These are phyloP conservation scores for Platycnemis pennipes DNA, from an alignment of 2,888 invertebrate species.

Conservation along the genomic window DNA sequence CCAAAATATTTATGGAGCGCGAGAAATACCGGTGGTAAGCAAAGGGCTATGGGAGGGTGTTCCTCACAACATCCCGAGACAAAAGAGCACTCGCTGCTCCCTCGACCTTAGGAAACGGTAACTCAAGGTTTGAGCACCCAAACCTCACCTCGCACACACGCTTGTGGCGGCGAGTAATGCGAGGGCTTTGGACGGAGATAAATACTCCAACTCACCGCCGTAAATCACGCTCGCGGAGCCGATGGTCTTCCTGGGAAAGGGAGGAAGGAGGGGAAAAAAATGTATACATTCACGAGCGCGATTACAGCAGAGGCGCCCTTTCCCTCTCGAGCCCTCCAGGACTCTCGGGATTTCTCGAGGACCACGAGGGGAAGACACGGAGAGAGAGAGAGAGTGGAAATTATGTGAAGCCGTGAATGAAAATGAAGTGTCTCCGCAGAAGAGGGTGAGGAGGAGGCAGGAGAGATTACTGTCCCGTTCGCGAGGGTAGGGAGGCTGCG, in stretches of 20 bases:
- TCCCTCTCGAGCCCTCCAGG: neutral
- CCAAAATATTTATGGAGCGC: neutral
- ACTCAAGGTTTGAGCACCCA: conserved; percentile 5
- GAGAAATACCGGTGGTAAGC: neutral
- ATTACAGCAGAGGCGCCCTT: neutral
- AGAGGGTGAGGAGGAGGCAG: neutral
- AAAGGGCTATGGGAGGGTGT: neutral
- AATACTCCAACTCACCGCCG: neutral
- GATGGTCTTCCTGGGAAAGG: neutral
- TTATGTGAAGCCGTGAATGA: neutral
- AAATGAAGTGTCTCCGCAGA: neutral
- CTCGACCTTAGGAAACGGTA: neutral
- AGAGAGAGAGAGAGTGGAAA: neutral
- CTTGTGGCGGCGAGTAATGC: neutral
- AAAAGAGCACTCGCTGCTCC: neutral
- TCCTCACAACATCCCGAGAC: neutral
- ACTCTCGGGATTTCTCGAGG: neutral
- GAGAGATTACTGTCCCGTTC: neutral
- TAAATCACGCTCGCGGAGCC: neutral
- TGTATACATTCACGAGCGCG: neutral
- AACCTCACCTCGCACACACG: neutral
- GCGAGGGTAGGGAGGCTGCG: neutral
- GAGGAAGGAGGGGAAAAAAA: neutral
- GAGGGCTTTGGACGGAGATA: neutral
- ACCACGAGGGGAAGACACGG: neutral